Evolutionary conservation across 1,140 invertebrate species (phyloP), one percentile per base, ranked within the genome.

Genomic region (Diorhabda sublineata): DNA sequence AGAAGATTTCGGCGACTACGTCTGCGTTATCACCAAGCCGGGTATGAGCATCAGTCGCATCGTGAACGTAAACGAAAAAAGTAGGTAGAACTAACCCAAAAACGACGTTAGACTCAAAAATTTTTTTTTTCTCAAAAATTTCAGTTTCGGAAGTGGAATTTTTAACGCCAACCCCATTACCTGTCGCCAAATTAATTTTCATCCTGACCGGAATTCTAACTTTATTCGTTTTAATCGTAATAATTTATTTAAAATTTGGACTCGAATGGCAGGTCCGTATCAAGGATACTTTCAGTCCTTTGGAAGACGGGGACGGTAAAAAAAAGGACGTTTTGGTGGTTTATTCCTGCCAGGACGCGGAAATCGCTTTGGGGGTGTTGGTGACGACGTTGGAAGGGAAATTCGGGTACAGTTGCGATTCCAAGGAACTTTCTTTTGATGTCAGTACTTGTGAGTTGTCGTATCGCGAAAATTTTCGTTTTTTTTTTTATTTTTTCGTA

Each of bases 1-100:
- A 42, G 85, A 87, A 71, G 88, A 91, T 82, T 90, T 88, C 77
- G 88, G 89, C 26, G 83, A 86, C 63, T 92, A 91, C 78, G 83
- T 85, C 69, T 92, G 90, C 78, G 71, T 71, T 26, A 78, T 82
- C 67, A 78, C 44, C 7, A 81, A 79, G 68, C 78, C 80, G 6
- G 78, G 79, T 58, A 77, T 73, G 64, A 72, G 71, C 5, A 76
- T 76, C 8, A 65, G 74, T 26, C 45, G 69, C 62, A 57, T 42
- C 11, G 75, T 79, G 5, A 71, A 68, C 8, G 63, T 80, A 8
- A 61, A 42, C 57, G 73, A 78, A 73, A 77, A 70, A 77, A 73
- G 76, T 78, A 72, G 73, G 42, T n/a, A 2, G 26, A 26, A 26
- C 26, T 26, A 26, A 26, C 26, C 0, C 26, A 26, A 26, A 26